These are phyloP conservation scores for Coreoperca whiteheadi DNA, from an alignment of 2,113 vertebrate genomes.

Conservation along the genomic window DNA sequence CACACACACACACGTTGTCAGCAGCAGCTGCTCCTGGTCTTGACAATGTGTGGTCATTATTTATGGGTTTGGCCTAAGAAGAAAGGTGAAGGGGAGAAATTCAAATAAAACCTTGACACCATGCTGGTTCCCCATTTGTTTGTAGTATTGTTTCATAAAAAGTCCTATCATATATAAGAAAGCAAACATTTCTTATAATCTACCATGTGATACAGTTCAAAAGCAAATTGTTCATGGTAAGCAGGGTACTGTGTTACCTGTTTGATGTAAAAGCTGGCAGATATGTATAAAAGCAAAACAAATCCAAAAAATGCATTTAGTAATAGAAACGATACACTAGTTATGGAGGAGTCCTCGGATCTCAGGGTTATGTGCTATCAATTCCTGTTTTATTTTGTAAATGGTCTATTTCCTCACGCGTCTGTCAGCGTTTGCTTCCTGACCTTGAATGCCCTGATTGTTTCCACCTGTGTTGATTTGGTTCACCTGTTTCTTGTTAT, in stretches of 20 bases:
- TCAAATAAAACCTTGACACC: not conserved
- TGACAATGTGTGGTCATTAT: conserved; percentile 36
- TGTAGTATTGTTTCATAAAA: conserved; percentile 9
- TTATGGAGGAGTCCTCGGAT: conserved; percentile 4
- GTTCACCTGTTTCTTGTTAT: too few species aligned
- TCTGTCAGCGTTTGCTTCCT: too few species aligned
- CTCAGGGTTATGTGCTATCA: too few species aligned
- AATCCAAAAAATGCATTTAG: conserved; percentile 20
- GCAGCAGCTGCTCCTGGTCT: conserved; percentile 48
- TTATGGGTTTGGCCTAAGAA: conserved; percentile 11
- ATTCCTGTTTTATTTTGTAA: too few species aligned
- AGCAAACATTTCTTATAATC: not conserved
- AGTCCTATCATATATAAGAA: not conserved
- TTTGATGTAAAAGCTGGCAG: conserved; percentile 39
- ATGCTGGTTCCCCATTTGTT: not conserved
- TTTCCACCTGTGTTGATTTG: too few species aligned
- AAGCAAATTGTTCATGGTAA: not conserved
- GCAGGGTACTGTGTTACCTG: not conserved
- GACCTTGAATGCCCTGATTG: too few species aligned
- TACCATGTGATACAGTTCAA: not conserved
- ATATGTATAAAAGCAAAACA: conserved; percentile 19
- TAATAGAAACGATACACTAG: conserved; percentile 4
- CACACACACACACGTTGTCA: conserved; percentile 28
- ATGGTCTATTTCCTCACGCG: too few species aligned
- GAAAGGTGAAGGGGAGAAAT: conserved; percentile 4